phyloP scores from a whole-genome alignment of 64 coral and sea anemone species.

The Pocillopora damicornis region DNA sequence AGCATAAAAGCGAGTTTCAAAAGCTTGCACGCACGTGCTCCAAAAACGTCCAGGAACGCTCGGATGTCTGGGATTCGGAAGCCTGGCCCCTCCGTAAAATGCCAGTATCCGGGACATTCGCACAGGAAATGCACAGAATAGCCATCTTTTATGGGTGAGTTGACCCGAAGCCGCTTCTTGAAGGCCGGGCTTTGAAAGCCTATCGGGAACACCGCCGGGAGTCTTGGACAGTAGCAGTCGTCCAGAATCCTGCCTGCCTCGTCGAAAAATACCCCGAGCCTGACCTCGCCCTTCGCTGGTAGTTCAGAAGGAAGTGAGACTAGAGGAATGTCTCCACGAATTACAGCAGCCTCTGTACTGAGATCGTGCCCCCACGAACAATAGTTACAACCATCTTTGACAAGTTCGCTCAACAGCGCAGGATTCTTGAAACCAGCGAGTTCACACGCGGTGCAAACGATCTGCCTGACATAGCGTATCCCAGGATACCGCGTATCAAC shows the following conservation, averaged over 20 bases:
- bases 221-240: conserved; percentile 63
- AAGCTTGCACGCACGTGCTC: conserved; percentile 71
- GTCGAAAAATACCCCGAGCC: conserved; percentile 20
- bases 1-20: conserved; percentile 65
- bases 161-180: conserved; percentile 53
- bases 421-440: conserved; percentile 52
- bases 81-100: conserved; percentile 67
- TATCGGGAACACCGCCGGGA: conserved; percentile 72
- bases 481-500: conserved; percentile 74
- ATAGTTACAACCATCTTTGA: conserved; percentile 41
- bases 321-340: conserved; percentile 45
- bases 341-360: conserved; percentile 39
- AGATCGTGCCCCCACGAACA: conserved; percentile 69
- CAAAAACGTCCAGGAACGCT: conserved; percentile 56
- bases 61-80: conserved; percentile 61
- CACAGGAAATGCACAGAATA: conserved; percentile 84
- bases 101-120: conserved; percentile 89
- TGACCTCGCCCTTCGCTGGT: neutral
- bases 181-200: conserved; percentile 64
- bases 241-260: conserved; percentile 46
- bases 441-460: conserved; percentile 66
- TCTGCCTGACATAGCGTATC: conserved; percentile 43
- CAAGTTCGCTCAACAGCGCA: conserved; percentile 28
- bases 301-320: neutral
- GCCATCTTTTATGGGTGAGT: conserved; percentile 66